Evolutionary conservation across 2,888 invertebrate genomes (phyloP), one percentile per base, ranked within the genome.

Genomic region (Ditylenchus weischeri): DNA sequence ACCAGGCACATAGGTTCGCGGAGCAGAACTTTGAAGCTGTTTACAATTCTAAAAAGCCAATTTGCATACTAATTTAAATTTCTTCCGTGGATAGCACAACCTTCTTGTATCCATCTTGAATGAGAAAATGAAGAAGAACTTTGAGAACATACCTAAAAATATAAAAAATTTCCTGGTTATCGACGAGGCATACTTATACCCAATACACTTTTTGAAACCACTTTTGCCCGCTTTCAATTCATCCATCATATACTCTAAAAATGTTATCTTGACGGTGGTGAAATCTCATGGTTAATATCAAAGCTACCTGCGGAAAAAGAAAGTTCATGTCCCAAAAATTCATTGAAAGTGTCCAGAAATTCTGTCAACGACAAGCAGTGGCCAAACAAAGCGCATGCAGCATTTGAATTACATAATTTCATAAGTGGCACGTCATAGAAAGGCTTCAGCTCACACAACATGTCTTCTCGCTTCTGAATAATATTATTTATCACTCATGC

Each of bases 401-500:
- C 21, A 5, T 19, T 50, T 18, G 18, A 50, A 19, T 50, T 21
- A 50, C n/a, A 21, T 4, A 50, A 50, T 6, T 50, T 21, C 21
- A 50, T 21, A 19, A 21, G 50, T 19, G 50, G 50, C n/a, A 50
- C 18, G n/a, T 50, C 50, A 50, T 18, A 21, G 21, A 50, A 50
- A 21, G 50, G 50, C 21, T 50, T 50, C 2, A 50, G 50, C 50
- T 50, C 50, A 19, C n/a, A 19, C 21, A 50, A 19, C 50, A 50
- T 50, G 50, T 50, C 50, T 50, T 50, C 50, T 18, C 50, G 50
- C 50, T 50, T 50, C 50, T 50, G n/a, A 50, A 50, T 19, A 50
- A 18, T 4, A 50, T 6, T 4, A 29, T 29, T 29, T 29, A 29
- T 2, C 29, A 29, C 29, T 4, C 2, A 50, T 50, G 21, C 3